Conservation (phyloP, 2,113 vertebrate species). For the Cynocephalus volans region DNA sequence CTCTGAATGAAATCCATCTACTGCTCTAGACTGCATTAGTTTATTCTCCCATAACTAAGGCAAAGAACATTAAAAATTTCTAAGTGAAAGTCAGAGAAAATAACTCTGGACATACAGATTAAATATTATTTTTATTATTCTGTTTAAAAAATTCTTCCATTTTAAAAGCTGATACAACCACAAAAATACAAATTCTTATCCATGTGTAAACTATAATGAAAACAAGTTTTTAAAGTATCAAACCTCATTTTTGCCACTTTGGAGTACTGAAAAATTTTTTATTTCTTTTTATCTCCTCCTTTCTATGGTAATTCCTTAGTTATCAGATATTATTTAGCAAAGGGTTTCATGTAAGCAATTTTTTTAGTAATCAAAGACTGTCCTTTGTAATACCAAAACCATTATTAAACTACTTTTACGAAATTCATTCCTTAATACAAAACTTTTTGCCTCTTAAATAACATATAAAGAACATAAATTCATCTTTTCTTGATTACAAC, state of each 20-base stretch:
- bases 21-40: constrained; percentile 98
- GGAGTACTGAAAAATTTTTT: background rate
- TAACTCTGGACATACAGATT: background rate
- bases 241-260: constrained; percentile 36
- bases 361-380: constrained; percentile 39
- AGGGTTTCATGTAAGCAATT: constrained; percentile 11
- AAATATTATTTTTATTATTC: background rate
- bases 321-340: background rate
- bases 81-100: constrained; percentile 9
- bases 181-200: constrained; percentile 27
- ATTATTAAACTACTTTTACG: constrained; percentile 47
- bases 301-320: constrained; percentile 23
- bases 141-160: constrained; percentile 46
- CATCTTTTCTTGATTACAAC: background rate
- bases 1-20: constrained; percentile 98
- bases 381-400: constrained; percentile 37
- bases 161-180: constrained; percentile 58
- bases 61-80: constrained; percentile 67
- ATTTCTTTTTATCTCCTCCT: constrained; percentile 9
- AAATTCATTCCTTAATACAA: constrained; percentile 35
- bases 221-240: constrained; percentile 15
- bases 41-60: constrained; percentile 98
- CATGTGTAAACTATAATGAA: constrained; percentile 51
- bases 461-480: constrained; percentile 36
- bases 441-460: constrained; percentile 29